Base-by-base conservation (phyloP, 2,113 vertebrate genomes). In the Murina feae region DNA sequence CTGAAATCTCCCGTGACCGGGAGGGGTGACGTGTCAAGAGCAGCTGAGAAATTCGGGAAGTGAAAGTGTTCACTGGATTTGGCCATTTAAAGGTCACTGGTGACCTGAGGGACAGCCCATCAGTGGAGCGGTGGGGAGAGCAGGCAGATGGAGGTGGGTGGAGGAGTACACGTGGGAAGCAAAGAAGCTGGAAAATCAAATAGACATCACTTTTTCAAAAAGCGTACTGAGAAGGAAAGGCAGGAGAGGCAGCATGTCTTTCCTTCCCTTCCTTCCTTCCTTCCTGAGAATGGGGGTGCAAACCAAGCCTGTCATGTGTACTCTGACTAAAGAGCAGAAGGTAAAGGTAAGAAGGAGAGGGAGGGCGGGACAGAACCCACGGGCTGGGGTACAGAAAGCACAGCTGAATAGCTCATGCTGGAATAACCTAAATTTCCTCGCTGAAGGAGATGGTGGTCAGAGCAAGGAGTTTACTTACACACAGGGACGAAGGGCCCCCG, bases 181-280 rank as follows among this genome's bases (percentile, higher is more conserved):
- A 71, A 66, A 93, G 72, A 75, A 8, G 37, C 69, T 60, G 32
- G 65, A 79, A 72, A 71, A 53, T 69, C 53, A 89, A 49, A 75
- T 3, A 53, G 0, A 55, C 39, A 23, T 13, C 11, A 37, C 72
- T 58, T 75, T 94, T 63, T 49, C 30, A 39, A 83, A 63, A 63
- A 2, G 85, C n/a, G 51, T 51, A 49, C 44, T 81, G 37, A 89
- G 55, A 83, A 44, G 68, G 76, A 37, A 79, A 92, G 47, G 21
- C 3, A 10, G 30, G 35, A 23, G 7, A 0, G 12, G 47, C 4
- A 60, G 75, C 30, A 47, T 37, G 13, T 69, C 32, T 14, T 8
- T n/a, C 37, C 32, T 32, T 66, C 25, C 25, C 51, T 39, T n/a
- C 78, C 63, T 21, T 39, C 35, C 20, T 55, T 3, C 53, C 9